phyloP scores from a whole-genome alignment of 2,113 vertebrate species.

The Crotalus viridis region DNA sequence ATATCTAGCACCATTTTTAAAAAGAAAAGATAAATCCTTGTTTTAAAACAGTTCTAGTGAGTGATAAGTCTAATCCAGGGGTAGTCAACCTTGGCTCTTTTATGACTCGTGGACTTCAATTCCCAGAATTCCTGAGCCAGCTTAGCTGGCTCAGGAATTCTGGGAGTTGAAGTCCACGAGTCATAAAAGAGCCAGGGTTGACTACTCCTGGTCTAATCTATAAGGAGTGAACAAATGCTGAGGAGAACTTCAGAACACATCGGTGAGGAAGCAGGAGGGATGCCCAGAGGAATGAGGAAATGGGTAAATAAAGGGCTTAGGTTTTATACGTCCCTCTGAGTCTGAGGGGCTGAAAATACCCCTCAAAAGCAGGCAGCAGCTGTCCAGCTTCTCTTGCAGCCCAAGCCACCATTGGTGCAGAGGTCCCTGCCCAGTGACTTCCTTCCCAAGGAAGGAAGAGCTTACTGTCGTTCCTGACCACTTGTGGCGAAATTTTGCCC shows the following conservation, averaged over 20 bases:
- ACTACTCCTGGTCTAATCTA: not conserved
- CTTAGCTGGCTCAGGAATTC: too few species aligned
- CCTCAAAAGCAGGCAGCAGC: not conserved
- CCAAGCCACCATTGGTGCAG: not conserved
- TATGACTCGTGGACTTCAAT: too few species aligned
- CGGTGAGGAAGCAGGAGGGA: not conserved
- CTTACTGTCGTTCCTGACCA: not conserved
- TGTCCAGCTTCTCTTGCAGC: not conserved
- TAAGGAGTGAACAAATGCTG: not conserved
- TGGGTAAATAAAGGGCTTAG: not conserved
- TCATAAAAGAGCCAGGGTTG: too few species aligned
- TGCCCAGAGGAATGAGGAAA: not conserved
- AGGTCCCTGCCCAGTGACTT: not conserved
- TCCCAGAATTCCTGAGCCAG: too few species aligned
- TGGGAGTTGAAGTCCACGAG: too few species aligned
- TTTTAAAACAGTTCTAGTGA: not conserved
- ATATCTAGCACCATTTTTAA: not conserved
- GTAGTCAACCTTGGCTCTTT: too few species aligned
- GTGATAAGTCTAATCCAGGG: not conserved
- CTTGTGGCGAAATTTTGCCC: not conserved
- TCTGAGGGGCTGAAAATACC: not conserved
- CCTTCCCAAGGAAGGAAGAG: not conserved
- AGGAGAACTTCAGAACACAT: not conserved
- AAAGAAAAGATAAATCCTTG: not conserved
- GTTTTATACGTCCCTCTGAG: not conserved